phyloP scores from a whole-genome alignment of 1,140 invertebrate genomes.

The Pogonus chalceus region DNA sequence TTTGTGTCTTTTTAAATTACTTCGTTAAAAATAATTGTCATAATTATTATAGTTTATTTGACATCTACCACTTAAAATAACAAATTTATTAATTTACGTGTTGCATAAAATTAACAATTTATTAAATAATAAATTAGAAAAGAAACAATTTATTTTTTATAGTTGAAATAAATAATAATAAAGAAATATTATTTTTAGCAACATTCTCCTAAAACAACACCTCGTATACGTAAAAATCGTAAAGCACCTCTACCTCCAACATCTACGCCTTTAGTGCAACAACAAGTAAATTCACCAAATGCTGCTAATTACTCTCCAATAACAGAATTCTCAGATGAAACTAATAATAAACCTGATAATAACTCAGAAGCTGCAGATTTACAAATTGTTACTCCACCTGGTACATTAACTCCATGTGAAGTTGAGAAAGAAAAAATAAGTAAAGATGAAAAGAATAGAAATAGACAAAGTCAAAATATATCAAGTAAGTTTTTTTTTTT shows the following conservation, averaged over 20 bases:
- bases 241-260: slow-evolving; percentile 46
- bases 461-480: slow-evolving; percentile 38
- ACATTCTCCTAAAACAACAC: slow-evolving; percentile 28
- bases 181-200: slow-evolving; percentile 33
- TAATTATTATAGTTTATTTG: slow-evolving; percentile 6
- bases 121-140: no score
- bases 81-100: slow-evolving; percentile 7
- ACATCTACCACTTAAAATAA: slow-evolving; percentile 11
- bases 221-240: slow-evolving; percentile 38
- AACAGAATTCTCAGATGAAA: not conserved
- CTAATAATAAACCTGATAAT: not conserved
- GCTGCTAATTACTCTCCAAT: not conserved
- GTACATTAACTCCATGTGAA: slow-evolving; percentile 11
- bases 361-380: not conserved
- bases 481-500: slow-evolving; percentile 12
- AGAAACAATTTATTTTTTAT: no score
- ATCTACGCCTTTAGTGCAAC: slow-evolving; percentile 22
- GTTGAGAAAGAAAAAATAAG: slow-evolving; percentile 42
- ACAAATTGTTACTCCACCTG: not conserved
- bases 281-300: not conserved
- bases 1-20: no score
- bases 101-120: slow-evolving; percentile 6
- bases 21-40: no score
- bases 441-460: slow-evolving; percentile 49
- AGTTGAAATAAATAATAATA: no score